These are phyloP conservation scores for Spodoptera litura DNA, from an alignment of 1,140 invertebrate species.

Conservation along the genomic window DNA sequence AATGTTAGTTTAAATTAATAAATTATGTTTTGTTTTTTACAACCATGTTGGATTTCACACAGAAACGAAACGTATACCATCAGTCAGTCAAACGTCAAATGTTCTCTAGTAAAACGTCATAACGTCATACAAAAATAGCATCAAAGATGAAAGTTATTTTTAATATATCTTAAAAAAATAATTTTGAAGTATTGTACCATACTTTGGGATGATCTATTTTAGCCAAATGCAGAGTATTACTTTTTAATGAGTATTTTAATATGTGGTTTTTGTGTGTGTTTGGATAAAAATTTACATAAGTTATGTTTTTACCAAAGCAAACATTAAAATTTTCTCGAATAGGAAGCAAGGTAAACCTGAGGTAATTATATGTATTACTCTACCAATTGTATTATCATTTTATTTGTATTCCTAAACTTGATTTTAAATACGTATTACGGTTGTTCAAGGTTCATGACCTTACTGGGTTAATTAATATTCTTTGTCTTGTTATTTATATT, in stretches of 20 bases:
- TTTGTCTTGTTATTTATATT: conserved; percentile 50
- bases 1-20: not conserved
- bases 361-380: conserved; percentile 62
- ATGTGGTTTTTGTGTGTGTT: conserved; percentile 62
- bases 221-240: conserved; percentile 57
- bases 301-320: conserved; percentile 83
- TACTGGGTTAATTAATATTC: conserved; percentile 57
- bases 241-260: conserved; percentile 59
- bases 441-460: conserved; percentile 65
- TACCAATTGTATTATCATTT: conserved; percentile 30
- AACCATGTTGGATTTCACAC: too few relatives aligned
- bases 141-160: conserved; percentile 85
- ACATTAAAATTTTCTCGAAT: conserved; percentile 79
- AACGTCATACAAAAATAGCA: conserved; percentile 79
- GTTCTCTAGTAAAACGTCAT: conserved; percentile 53
- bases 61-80: conserved; percentile 37
- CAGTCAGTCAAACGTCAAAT: conserved; percentile 50
- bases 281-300: conserved; percentile 74
- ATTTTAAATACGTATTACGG: conserved; percentile 33
- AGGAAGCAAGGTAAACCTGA: conserved; percentile 77
- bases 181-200: conserved; percentile 57
- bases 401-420: conserved; percentile 39
- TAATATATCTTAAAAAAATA: conserved; percentile 75
- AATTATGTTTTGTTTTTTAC: not conserved
- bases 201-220: conserved; percentile 65